Percentiles rank a stretch among this genome's conserved stretches.
Conservation (phyloP, 2,113 vertebrate genomes). For the Rhadina sibilatrix region DNA sequence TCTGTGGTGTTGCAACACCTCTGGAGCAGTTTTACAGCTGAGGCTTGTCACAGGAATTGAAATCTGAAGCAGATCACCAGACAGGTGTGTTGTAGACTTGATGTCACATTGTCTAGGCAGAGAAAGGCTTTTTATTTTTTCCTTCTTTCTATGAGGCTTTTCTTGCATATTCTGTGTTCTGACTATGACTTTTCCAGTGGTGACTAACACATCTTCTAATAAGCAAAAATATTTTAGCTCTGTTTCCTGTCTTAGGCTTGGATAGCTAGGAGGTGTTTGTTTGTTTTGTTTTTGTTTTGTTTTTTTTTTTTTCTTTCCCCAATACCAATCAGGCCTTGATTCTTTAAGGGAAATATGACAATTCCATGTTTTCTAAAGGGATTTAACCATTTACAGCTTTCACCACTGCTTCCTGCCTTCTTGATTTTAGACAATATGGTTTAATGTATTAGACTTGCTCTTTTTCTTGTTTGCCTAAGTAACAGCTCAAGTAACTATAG, state of each 20-base stretch:
- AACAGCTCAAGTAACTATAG: not conserved
- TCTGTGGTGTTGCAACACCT: not conserved
- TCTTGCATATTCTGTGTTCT: not conserved
- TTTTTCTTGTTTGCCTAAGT: not conserved
- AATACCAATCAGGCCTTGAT: too few relatives aligned
- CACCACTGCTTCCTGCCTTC: not conserved
- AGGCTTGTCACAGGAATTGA: conserved; percentile 36
- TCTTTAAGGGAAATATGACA: not conserved
- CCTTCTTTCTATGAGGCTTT: not conserved
- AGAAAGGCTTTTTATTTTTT: not conserved
- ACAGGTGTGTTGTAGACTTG: not conserved
- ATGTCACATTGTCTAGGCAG: not conserved
- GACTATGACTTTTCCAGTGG: not conserved
- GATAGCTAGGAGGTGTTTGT: not conserved
- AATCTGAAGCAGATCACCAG: conserved; percentile 20
- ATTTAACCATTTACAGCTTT: not conserved
- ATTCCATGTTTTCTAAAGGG: not conserved
- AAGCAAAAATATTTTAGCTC: not conserved
- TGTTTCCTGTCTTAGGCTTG: not conserved
- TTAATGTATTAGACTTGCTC: not conserved
- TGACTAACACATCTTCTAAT: not conserved
- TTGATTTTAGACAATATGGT: not conserved
- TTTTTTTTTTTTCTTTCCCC: too few relatives aligned
- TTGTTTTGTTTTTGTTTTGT: not conserved
- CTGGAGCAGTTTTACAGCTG: conserved; percentile 44